Conservation (phyloP, 2,113 vertebrate species). For the Xiphophorus hellerii region DNA sequence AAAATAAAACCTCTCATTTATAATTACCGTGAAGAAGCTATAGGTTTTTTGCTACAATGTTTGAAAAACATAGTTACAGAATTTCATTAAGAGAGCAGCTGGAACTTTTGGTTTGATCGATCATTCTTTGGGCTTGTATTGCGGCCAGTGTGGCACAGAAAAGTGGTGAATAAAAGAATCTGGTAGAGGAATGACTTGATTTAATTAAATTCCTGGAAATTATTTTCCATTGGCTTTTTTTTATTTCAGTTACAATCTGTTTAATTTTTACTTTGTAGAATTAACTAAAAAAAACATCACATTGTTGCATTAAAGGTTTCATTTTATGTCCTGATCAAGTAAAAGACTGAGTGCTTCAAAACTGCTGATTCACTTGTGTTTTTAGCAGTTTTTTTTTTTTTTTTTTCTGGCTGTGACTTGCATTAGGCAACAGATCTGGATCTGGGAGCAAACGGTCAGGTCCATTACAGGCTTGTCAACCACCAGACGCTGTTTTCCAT, state of each 20-base stretch:
- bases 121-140: not conserved
- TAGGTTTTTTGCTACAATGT: not conserved
- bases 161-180: not conserved
- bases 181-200: not conserved
- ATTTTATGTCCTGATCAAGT: not conserved
- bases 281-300: not conserved
- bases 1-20: not conserved
- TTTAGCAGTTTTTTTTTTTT: not conserved
- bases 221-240: not conserved
- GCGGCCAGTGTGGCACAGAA: not conserved
- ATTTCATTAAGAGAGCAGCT: not conserved
- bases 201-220: not conserved
- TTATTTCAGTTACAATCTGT: not conserved
- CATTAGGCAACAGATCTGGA: slow-evolving; percentile 91
- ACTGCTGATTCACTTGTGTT: slow-evolving; percentile 1
- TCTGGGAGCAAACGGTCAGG: slow-evolving; percentile 89
- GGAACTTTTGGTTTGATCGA: not conserved
- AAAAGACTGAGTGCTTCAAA: slow-evolving; percentile 19
- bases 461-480: slow-evolving; percentile 89
- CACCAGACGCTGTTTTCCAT: slow-evolving; percentile 90
- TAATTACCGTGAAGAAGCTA: not conserved
- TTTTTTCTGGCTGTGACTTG: slow-evolving; percentile 2
- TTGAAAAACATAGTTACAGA: not conserved
- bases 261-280: not conserved
- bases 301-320: not conserved